Evolutionary conservation across 1,140 invertebrate genomes (phyloP), one percentile per base, ranked within the genome.

Genomic region (Drosophila ogumai): DNA sequence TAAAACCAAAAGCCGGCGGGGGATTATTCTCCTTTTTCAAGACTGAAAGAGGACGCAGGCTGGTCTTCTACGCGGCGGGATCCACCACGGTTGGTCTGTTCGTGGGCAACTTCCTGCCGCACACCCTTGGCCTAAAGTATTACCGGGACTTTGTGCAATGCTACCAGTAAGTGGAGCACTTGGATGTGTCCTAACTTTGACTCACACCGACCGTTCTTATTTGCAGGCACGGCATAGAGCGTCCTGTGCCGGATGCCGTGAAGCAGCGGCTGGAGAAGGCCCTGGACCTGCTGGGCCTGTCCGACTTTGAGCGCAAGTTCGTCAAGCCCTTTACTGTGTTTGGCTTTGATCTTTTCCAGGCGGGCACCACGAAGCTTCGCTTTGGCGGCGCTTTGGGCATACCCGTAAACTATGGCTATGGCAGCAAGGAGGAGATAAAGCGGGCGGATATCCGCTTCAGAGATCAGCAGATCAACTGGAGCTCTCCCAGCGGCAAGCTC

Each of bases 281-380:
- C 6, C 6, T 95, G 17, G 79, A 94, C 15, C 93, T 95, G 72
- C 75, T 95, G 19, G 69, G 94, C 36, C 54, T 95, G 12, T 28
- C 80, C 4, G 73, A 91, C 3, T 64, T 91, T 8, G 56, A 93
- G 3, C 92, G 81, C n/a, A 80, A 88, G 36, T 50, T 91, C 12
- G 88, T 94, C 46, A 91, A 93, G 47, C 93, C 95, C 2, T 96
- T 96, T 71, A 94, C 93, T 15, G 94, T 94, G 6, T 93, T 93
- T 86, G 95, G 95, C n/a, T 95, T 95, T 72, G 94, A 96, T 88
- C 49, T 95, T 0, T 94, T 94, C 76, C 93, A 94, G 79, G 93
- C 93, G 6, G 86, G 93, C 13, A 86, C 82, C 6, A 91, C 81
- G 3, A 87, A 86, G 32, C 78, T 78, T 17, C 74, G 79, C n/a